Base-by-base conservation (phyloP, 2,888 invertebrate genomes). In the Macaria notata region DNA sequence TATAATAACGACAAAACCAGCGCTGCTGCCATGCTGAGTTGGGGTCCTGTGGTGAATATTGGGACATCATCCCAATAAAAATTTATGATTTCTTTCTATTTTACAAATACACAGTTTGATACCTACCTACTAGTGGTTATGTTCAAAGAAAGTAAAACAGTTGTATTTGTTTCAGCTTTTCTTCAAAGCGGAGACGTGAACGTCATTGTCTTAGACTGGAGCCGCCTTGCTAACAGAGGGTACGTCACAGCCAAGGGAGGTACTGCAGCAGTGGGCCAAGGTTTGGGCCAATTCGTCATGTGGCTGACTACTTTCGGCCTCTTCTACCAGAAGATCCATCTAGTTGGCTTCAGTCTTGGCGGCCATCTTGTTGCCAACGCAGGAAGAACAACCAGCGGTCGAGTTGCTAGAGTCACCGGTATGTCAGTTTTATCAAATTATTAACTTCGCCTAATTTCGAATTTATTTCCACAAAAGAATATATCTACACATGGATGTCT, bases 341-440 rank as follows among this genome's bases (percentile, higher is more conserved):
- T 92, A 4, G 78, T 91, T 5, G 90, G 91, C 0, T 89, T 87
- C 72, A 90, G 90, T 66, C 79, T 91, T 42, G 91, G 91, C 2
- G 89, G 81, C 1, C 90, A 92, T 65, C 63, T 90, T 19, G 82
- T 85, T 33, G 90, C 87, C 2, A 79, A 72, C 31, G 85, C 87
- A 39, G 86, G 86, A 0, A 77, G 84, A 54, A 74, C 73, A 46
- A 75, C 80, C 1, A 62, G 68, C 3, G 75, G 79, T 3, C 66
- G 61, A 29, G 74, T 85, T 5, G 74, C 58, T 55, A 83, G 87
- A 58, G 71, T 89, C 3, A 88, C 90, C 64, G 84, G 89, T 89
- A 71, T 55, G 46, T 9, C 36, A 31, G 3, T n/a, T n/a, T n/a
- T n/a, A n/a, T n/a, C n/a, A n/a, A n/a, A n/a, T n/a, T n/a, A n/a